Conservation (phyloP, 2,113 vertebrate species). For the Leptodactylus fuscus region DNA sequence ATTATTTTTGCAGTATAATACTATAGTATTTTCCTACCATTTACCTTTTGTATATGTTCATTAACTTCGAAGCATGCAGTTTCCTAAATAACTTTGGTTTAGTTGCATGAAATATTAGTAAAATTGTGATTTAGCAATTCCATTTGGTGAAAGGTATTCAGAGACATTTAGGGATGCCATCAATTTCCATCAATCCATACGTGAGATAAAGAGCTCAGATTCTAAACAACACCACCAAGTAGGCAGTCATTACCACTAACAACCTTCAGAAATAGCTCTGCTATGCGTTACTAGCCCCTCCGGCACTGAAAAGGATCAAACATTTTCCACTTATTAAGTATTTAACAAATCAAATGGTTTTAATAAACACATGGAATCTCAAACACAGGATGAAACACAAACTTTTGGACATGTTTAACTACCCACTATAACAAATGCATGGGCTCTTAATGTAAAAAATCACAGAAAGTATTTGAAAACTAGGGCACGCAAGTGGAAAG, state of each 20-base stretch:
- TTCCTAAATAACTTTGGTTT: slow-evolving; percentile 47
- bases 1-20: too few species aligned
- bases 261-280: slow-evolving; percentile 32
- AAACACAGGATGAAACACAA: slow-evolving; percentile 40
- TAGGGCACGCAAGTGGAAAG: background rate
- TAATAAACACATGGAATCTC: slow-evolving; percentile 65
- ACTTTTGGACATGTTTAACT: slow-evolving; percentile 15
- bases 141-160: slow-evolving; percentile 63
- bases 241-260: slow-evolving; percentile 20
- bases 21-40: too few species aligned
- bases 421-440: slow-evolving; percentile 4
- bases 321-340: slow-evolving; percentile 61
- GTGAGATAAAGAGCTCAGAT: slow-evolving; percentile 80
- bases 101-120: background rate
- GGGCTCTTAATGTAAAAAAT: background rate
- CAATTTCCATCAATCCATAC: slow-evolving; percentile 77
- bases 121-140: slow-evolving; percentile 62
- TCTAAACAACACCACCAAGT: slow-evolving; percentile 76
- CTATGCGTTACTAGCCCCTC: background rate
- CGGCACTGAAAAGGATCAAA: slow-evolving; percentile 26
- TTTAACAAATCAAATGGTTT: slow-evolving; percentile 58
- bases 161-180: slow-evolving; percentile 64
- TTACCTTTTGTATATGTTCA: background rate
- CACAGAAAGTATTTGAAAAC: background rate
- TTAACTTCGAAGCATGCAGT: background rate